Conservation (phyloP, 2,888 invertebrate genomes). For the Isoperla grammatica region DNA sequence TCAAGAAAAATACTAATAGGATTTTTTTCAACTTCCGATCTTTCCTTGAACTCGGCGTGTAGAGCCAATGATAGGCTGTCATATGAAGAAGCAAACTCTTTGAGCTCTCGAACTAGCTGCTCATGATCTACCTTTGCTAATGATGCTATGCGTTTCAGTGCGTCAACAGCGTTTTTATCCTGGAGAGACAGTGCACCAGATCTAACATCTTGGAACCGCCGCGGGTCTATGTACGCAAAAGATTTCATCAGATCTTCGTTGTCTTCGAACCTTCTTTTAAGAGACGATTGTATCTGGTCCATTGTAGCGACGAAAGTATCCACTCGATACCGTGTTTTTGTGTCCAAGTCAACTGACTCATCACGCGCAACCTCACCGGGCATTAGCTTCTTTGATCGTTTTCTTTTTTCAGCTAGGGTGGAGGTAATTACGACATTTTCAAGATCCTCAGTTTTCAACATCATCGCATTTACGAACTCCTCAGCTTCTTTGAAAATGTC, state of each 20-base stretch:
- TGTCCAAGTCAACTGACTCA: background rate
- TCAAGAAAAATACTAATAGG: background rate
- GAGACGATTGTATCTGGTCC: background rate
- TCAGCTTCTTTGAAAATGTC: slow-evolving; percentile 1
- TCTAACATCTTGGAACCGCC: background rate
- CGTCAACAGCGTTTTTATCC: background rate
- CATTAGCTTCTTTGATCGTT: background rate
- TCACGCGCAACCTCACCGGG: background rate
- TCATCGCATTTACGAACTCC: background rate
- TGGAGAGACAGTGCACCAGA: background rate
- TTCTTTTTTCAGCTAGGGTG: background rate
- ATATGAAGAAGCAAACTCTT: slow-evolving; percentile 1
- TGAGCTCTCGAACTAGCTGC: background rate
- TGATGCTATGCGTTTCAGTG: background rate
- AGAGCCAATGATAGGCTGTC: background rate
- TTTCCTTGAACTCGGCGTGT: background rate
- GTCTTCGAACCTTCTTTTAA: background rate
- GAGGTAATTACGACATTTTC: background rate
- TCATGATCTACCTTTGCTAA: slow-evolving; percentile 3
- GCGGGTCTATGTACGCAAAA: background rate
- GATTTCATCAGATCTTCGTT: background rate
- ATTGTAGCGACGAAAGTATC: background rate
- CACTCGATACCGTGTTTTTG: background rate
- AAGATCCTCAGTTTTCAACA: background rate
- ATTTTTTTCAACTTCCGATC: background rate